Conservation (phyloP, 2,113 vertebrate species). For the Ciconia stormi region DNA sequence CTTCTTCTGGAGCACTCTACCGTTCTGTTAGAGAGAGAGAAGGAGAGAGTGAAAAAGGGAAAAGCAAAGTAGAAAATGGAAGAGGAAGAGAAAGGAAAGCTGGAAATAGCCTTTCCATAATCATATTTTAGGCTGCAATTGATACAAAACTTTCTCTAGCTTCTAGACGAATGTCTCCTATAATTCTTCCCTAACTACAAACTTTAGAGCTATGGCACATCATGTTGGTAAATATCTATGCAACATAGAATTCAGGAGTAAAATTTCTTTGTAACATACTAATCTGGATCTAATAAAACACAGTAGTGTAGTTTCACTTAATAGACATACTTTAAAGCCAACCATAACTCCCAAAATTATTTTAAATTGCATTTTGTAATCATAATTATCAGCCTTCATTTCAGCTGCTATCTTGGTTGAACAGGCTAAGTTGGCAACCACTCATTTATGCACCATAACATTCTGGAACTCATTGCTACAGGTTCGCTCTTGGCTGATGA, state of each 20-base stretch:
- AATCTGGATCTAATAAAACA: background rate
- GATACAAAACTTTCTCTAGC: background rate
- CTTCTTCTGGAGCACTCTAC: background rate
- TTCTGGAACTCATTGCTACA: background rate
- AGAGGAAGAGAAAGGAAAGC: background rate
- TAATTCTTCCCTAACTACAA: background rate
- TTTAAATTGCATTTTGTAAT: background rate
- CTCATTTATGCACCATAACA: background rate
- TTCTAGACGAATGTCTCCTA: background rate
- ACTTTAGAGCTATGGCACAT: background rate
- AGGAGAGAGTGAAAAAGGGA: background rate
- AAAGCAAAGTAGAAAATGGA: background rate
- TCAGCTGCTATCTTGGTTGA: background rate
- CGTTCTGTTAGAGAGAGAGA: background rate
- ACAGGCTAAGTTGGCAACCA: background rate
- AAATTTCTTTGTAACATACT: background rate
- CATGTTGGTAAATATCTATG: background rate
- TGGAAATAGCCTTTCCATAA: background rate
- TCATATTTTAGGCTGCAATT: background rate
- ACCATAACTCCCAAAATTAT: background rate
- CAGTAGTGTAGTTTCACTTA: background rate
- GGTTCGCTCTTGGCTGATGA: background rate
- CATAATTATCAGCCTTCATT: background rate
- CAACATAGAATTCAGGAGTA: background rate
- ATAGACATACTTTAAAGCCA: background rate